These are phyloP conservation scores for Xenopus laevis DNA, from an alignment of 2,113 vertebrate genomes.

Conservation along the genomic window DNA sequence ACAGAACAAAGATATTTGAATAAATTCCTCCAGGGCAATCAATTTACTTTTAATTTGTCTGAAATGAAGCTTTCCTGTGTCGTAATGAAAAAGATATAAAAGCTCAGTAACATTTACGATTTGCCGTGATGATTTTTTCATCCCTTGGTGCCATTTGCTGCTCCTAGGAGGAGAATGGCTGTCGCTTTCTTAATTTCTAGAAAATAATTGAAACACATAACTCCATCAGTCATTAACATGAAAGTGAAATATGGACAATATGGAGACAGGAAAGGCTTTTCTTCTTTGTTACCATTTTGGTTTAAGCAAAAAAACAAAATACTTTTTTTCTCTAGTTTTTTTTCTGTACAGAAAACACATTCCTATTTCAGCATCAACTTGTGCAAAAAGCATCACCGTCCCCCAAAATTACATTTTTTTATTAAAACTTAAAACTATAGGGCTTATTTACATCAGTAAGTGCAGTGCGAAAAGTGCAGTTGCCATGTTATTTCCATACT, in stretches of 20 bases:
- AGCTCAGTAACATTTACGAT: constrained; percentile 70
- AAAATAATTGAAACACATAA: constrained; percentile 20
- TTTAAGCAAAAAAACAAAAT: not conserved
- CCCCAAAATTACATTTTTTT: too few species aligned
- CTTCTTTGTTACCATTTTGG: not conserved
- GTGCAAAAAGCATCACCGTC: too few species aligned
- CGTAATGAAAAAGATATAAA: constrained; percentile 68
- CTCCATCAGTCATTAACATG: not conserved
- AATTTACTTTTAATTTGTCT: constrained; percentile 80
- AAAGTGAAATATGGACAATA: not conserved
- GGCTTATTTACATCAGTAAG: too few species aligned
- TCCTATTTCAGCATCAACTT: too few species aligned
- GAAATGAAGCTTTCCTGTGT: constrained; percentile 73
- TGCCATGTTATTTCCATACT: too few species aligned
- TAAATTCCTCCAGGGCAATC: constrained; percentile 71
- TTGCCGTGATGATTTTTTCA: constrained; percentile 70
- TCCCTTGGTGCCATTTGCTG: constrained; percentile 62
- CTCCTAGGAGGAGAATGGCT: constrained; percentile 56
- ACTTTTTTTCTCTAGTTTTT: not conserved
- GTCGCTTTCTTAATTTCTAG: not conserved
- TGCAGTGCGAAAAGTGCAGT: too few species aligned
- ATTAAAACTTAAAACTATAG: too few species aligned
- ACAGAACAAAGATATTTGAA: constrained; percentile 71
- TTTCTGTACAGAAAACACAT: not conserved
- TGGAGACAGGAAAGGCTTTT: not conserved